A percentile compares a stretch with the other conserved stretches of the same genome.
These are phyloP conservation scores for Acanthococcus lagerstroemiae DNA, from an alignment of 2,888 invertebrate species.

Conservation along the genomic window DNA sequence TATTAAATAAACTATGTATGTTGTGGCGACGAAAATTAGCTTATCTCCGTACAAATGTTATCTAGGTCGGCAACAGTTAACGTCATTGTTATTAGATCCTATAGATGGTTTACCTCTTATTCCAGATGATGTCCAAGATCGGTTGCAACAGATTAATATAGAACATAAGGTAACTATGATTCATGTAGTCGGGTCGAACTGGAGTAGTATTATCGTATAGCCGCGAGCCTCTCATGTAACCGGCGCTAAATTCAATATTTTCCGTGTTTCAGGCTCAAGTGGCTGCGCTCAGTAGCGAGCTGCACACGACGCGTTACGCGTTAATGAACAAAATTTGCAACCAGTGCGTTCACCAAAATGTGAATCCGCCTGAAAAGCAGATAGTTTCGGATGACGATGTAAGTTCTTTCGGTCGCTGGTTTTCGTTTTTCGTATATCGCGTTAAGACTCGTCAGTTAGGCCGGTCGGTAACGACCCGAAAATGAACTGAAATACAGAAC, in stretches of 20 bases:
- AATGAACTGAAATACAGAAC: too few species aligned
- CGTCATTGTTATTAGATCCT: constrained; percentile 46
- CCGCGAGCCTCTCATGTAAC: too few species aligned
- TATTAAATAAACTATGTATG: too few species aligned
- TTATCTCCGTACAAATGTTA: constrained; percentile 8
- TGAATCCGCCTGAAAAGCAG: constrained; percentile 4
- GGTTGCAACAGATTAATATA: constrained; percentile 70
- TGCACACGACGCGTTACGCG: constrained; percentile 66
- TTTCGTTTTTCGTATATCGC: too few species aligned
- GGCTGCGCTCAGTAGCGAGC: constrained; percentile 57
- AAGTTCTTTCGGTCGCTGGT: not conserved
- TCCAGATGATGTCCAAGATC: constrained; percentile 59
- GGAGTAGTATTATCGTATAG: too few species aligned
- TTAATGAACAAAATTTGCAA: constrained; percentile 58
- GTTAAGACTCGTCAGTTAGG: too few species aligned
- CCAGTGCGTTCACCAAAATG: constrained; percentile 45
- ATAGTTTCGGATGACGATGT: constrained; percentile 22
- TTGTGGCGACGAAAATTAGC: too few species aligned
- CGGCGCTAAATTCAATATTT: too few species aligned
- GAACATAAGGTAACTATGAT: constrained; percentile 71
- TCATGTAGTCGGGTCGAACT: too few species aligned
- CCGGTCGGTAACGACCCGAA: too few species aligned
- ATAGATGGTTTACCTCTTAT: constrained; percentile 65
- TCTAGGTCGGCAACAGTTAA: constrained; percentile 31
- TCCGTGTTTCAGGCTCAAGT: constrained; percentile 25